phyloP scores from a whole-genome alignment of 2,113 vertebrate species.

The cattle (Bos taurus) region DNA sequence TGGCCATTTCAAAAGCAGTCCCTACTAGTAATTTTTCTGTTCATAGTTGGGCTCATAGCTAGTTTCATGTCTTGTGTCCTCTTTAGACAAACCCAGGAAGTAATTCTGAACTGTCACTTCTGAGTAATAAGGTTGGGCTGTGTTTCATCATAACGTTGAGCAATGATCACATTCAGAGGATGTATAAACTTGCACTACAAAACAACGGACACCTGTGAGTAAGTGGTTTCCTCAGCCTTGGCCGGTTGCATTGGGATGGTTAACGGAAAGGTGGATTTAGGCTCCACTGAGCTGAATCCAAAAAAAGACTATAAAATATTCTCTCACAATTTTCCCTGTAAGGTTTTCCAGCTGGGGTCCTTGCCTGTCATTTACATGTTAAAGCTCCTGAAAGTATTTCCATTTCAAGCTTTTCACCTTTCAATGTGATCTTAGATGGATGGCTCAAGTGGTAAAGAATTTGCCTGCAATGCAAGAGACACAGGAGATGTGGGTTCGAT shows the following conservation, averaged over 20 bases:
- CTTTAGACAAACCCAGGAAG: constrained; percentile 8
- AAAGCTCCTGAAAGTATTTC: constrained; percentile 23
- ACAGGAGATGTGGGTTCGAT: background rate
- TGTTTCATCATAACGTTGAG: background rate
- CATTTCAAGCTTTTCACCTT: constrained; percentile 12
- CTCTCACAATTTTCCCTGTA: background rate
- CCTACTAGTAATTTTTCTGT: background rate
- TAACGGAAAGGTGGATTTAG: background rate
- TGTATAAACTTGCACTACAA: constrained; percentile 27
- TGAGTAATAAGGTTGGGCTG: constrained; percentile 42
- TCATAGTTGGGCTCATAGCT: background rate
- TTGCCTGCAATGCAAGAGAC: background rate
- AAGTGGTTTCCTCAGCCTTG: background rate
- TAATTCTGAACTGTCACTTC: constrained; percentile 23
- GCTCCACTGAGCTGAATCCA: background rate
- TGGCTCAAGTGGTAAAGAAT: background rate
- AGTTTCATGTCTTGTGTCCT: background rate
- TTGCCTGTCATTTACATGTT: background rate
- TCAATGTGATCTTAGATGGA: background rate
- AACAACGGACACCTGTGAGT: constrained; percentile 26
- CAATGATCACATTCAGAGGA: constrained; percentile 40
- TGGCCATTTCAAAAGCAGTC: background rate
- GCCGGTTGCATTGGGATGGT: background rate
- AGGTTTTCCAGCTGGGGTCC: background rate
- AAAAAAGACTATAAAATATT: background rate